Conservation (phyloP, 2,888 invertebrate species). For the Luffia ferchaultella region DNA sequence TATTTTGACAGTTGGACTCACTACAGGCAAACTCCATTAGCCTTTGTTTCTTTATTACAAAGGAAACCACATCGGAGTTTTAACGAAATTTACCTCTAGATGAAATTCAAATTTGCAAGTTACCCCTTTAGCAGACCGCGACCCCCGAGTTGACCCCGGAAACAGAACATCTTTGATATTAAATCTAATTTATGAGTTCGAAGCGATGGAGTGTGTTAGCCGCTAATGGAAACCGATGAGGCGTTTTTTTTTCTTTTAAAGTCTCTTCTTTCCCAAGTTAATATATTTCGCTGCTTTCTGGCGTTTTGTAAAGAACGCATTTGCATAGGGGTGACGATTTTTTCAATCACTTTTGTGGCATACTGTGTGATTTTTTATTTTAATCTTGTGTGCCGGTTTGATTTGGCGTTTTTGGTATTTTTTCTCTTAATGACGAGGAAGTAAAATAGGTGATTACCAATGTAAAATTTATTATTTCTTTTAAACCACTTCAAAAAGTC, state of each 20-base stretch:
- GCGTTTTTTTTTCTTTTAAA: not conserved
- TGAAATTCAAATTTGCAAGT: not conserved
- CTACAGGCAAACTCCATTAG: conserved; percentile 6
- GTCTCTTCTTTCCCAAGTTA: not conserved
- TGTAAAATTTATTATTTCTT: too few relatives aligned
- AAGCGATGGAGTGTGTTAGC: not conserved
- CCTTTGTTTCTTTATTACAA: conserved; percentile 3
- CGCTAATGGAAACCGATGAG: not conserved
- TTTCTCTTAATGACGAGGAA: too few relatives aligned
- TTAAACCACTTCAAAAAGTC: too few relatives aligned
- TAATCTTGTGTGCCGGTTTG: too few relatives aligned
- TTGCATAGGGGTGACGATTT: too few relatives aligned
- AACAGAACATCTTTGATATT: not conserved
- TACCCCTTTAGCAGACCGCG: not conserved
- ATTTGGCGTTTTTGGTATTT: too few relatives aligned
- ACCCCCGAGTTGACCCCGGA: not conserved
- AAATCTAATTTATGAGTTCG: not conserved
- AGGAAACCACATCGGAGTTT: not conserved
- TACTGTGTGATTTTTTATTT: too few relatives aligned
- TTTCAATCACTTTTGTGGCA: too few relatives aligned
- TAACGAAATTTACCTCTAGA: not conserved
- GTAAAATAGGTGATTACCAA: too few relatives aligned
- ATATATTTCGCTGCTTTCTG: too few relatives aligned
- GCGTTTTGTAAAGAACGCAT: too few relatives aligned
- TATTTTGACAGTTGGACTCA: conserved; percentile 3